Evolutionary conservation across 2,888 invertebrate species (phyloP), one percentile per base, ranked within the genome.

Genomic region (Clistopyga incitator): DNA sequence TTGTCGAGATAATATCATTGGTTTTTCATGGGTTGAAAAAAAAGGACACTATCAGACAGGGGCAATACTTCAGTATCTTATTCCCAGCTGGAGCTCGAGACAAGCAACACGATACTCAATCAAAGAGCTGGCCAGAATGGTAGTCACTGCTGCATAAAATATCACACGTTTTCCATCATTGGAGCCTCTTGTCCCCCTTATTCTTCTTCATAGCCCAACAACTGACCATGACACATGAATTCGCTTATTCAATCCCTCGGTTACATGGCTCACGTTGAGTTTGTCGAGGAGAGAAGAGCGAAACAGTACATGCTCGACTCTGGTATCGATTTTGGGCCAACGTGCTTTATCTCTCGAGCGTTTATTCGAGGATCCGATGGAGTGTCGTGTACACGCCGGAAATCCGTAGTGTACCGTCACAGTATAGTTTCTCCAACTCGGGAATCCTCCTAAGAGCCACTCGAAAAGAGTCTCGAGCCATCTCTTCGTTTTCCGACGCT

Each of bases 251-350:
- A 59, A 72, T 23, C 15, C 13, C 56, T 56, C 34, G 50, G 42
- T 56, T 45, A 25, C 56, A 18, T 64, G 3, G 29, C 29, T 42
- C 25, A 25, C 56, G 13, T 20, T 13, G 15, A 56, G 18, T 52
- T 50, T 38, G 47, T 54, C 65, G 38, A 42, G 59, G 25, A 42
- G 29, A 56, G 47, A 45, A 72, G 52, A 13, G 52, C 15, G 11
- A 20, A 56, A 18, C 34, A 18, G 34, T 54, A 23, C 45, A 34
- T 59, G 56, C 45, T 50, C 42, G 67, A 64, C 52, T 54, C 72
- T 78, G 59, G 47, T 74, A 78, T 82, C 78, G 82, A 82, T 82
- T 71, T 76, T 56, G 23, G 50, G 65, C 64, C 50, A 67, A 38
- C 76, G 70, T 79, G 59, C 65, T 78, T 71, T 59, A 71, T 71